Base-by-base conservation (phyloP, 2,113 vertebrate genomes). In the Leptocoma aspasia region DNA sequence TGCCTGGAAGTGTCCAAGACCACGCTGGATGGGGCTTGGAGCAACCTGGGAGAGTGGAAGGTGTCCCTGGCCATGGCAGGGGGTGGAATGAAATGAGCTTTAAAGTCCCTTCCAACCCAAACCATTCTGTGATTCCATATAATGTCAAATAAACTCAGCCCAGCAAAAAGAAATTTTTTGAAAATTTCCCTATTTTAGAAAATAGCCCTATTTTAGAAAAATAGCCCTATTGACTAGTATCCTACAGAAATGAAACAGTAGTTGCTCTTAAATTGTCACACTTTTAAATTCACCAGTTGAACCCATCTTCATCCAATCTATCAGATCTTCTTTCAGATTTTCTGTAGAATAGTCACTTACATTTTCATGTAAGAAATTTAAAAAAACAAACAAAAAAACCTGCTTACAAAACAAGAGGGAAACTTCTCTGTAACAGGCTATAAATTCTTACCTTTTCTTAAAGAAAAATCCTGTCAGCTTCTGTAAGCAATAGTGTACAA, bases 21-120 rank as follows among this genome's bases (percentile, higher is more conserved):
- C 53, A 68, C 0, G 0, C 0, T 53, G 53, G n/a, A 54, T 3
- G 4, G n/a, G 17, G 30, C 18, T 42, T 69, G 56, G 41, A 63
- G 42, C 33, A 54, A 8, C 41, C 35, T 63, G 63, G 35, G 20
- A 11, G 6, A 35, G 15, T 33, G 41, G 41, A 28, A 69, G 35
- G 30, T 47, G 54, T 22, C 53, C 45, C 69, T 75, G 61, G 11
- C 60, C 41, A 19, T 19, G n/a, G 45, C 39, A 61, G 53, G 21
- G 31, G 12, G 4, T 76, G 26, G 26, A 19, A 82, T 8, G n/a
- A 31, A 18, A 61, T 31, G 35, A 82, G 13, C 47, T 49, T n/a
- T 49, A 49, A 70, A 31, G 71, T 70, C 27, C 14, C 41, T 37
- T 70, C 71, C 71, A 35, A 49, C 41, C 35, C 49, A 83, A 63